Evolutionary conservation across 2,113 vertebrate genomes (phyloP), one percentile per base, ranked within the genome.

Genomic region (Apodemus speciosus): DNA sequence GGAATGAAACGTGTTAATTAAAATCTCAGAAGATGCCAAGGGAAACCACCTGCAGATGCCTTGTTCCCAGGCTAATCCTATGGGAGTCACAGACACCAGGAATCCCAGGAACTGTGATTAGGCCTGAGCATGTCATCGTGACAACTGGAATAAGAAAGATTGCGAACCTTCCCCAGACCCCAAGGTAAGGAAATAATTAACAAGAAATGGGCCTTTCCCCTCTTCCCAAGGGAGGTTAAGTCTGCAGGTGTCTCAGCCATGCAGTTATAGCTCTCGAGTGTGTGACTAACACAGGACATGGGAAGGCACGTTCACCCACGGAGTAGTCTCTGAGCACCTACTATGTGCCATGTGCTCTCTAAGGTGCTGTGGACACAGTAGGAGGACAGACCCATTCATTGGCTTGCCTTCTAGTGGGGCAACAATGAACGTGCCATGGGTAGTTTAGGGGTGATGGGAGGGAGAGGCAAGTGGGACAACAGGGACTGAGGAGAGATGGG

Each of bases 1-100:
- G 40, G 60, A 73, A 35, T 91, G 56, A 6, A 73, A 15, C 13
- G 46, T 21, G 80, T 95, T 96, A 95, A 96, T 96, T 96, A 96
- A 96, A 95, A 89, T 91, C 89, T 92, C 89, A 77, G 51, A 96
- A 89, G 85, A 66, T 69, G 87, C 64, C 73, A 32, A 0, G 6
- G 53, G 73, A 86, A 80, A 69, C 35, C 30, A 84, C 60, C 49
- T 79, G 43, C 40, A 75, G 94, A 87, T 46, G 64, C 64, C 58
- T 76, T 72, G 75, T 84, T 76, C 87, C 90, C 14, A 3, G 23
- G 69, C 18, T 53, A 56, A 90, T 79, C 77, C 75, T 30, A 14
- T 0, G 11, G 51, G 76, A 76, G 89, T 80, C 49, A 35, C 83
- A 60, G 94, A 85, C 13, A 35, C 13, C 64, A 72, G 85, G 38